Evolutionary conservation across 2,113 vertebrate species (phyloP).

Genomic region (Solea solea): DNA sequence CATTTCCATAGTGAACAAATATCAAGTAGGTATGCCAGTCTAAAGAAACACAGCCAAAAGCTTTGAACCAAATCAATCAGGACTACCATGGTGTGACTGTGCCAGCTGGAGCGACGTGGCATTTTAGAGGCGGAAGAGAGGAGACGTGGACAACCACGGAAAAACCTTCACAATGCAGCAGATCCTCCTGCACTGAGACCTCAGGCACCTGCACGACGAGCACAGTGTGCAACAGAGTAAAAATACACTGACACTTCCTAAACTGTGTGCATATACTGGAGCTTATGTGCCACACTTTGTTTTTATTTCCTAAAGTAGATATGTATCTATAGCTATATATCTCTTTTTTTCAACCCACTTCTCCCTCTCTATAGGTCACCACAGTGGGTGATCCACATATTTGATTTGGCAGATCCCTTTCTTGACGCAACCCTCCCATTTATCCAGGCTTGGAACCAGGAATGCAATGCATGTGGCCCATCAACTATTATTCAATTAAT

Average conservation of each 20-base stretch:
- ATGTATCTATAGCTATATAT: too few relatives aligned
- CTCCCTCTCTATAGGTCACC: too few relatives aligned
- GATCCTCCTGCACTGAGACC: slow-evolving; percentile 38
- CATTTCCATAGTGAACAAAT: slow-evolving; percentile 21
- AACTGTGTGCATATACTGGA: not conserved
- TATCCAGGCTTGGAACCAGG: too few relatives aligned
- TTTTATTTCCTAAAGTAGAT: too few relatives aligned
- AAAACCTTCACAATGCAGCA: slow-evolving; percentile 43
- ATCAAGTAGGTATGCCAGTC: slow-evolving; percentile 24
- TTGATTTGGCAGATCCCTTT: too few relatives aligned
- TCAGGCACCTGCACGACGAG: slow-evolving; percentile 17
- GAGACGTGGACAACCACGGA: slow-evolving; percentile 18
- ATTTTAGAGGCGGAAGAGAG: slow-evolving; percentile 13
- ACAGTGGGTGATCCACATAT: too few relatives aligned
- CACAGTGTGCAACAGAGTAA: slow-evolving; percentile 8
- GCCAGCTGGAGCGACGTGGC: slow-evolving; percentile 45
- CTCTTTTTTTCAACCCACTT: too few relatives aligned
- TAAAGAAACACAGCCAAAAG: slow-evolving; percentile 30
- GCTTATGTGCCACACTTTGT: too few relatives aligned
- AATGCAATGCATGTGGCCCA: too few relatives aligned
- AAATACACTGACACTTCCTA: slow-evolving; percentile 11
- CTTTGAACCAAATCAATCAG: slow-evolving; percentile 56
- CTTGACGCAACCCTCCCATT: too few relatives aligned
- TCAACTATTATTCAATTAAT: too few relatives aligned
- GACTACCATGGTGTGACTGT: slow-evolving; percentile 25